These are phyloP conservation scores for Phenganax stokvisi DNA, from an alignment of 92 coral and sea anemone species.

Conservation along the genomic window DNA sequence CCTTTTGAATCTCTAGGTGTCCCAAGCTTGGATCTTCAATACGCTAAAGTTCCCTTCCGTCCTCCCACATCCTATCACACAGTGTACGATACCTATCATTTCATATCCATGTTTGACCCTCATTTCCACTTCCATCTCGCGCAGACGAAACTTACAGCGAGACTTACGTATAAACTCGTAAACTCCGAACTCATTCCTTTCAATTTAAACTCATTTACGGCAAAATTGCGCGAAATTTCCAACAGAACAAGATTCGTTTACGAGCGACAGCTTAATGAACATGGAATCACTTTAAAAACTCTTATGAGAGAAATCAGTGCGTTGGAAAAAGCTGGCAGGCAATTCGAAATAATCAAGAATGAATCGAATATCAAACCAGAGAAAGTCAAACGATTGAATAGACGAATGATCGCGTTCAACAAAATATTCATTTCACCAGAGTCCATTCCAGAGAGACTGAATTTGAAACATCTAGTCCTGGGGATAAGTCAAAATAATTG, in stretches of 20 bases:
- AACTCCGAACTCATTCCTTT: conserved; percentile 65
- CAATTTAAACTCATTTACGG: conserved; percentile 55
- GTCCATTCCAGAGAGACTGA: conserved; percentile 57
- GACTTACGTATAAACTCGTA: conserved; percentile 54
- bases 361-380: conserved; percentile 42
- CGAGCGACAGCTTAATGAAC: conserved; percentile 34
- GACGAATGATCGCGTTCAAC: conserved; percentile 62
- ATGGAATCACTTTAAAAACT: conserved; percentile 43
- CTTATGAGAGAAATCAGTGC: conserved; percentile 47
- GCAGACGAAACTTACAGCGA: conserved; percentile 57
- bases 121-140: conserved; percentile 79
- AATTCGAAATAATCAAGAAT: conserved; percentile 54
- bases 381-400: conserved; percentile 55
- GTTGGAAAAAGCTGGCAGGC: conserved; percentile 44
- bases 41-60: conserved; percentile 13
- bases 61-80: conserved; percentile 61
- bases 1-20: conserved; percentile 49
- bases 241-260: conserved; percentile 22
- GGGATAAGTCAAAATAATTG: conserved; percentile 55
- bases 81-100: conserved; percentile 65
- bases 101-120: conserved; percentile 77
- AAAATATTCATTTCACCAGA: conserved; percentile 63
- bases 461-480: conserved; percentile 62
- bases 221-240: conserved; percentile 35
- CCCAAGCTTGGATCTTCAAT: conserved; percentile 63